Conservation (phyloP, 2,797 vertebrate genomes). For the Sardinella longiceps region DNA sequence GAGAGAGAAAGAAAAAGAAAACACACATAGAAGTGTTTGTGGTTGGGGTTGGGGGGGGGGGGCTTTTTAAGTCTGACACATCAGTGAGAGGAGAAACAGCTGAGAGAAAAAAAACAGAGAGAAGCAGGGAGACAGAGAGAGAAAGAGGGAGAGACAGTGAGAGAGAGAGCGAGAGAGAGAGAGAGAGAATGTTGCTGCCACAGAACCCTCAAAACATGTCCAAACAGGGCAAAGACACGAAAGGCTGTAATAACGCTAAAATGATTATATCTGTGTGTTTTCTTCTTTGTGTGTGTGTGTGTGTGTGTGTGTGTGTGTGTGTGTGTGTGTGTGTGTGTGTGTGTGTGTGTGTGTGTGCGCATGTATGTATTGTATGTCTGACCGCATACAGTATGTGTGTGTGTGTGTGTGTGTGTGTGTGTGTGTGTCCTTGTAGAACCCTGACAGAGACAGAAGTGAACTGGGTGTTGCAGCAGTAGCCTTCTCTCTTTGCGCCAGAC, state of each 20-base stretch:
- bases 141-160: neutral
- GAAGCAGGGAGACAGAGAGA: neutral
- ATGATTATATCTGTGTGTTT: neutral
- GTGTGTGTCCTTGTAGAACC: neutral
- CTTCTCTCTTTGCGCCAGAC: neutral
- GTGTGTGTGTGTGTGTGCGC: neutral
- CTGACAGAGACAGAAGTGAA: neutral
- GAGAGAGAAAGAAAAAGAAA: neutral
- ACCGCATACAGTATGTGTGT: neutral
- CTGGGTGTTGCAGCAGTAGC: neutral
- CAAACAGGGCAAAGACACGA: constrained; percentile 10
- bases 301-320: neutral
- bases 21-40: neutral
- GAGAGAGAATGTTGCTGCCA: constrained; percentile 1
- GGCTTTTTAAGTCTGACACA: neutral
- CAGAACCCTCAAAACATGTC: neutral
- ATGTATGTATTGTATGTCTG: neutral
- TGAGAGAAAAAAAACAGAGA: neutral
- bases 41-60: neutral
- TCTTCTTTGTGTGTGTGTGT: neutral
- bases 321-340: constrained; percentile 3
- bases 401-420: neutral
- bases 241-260: constrained; percentile 3
- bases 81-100: neutral
- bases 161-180: constrained; percentile 8